Conservation (phyloP, 1,140 invertebrate species). For the Zaprionus capensis region DNA sequence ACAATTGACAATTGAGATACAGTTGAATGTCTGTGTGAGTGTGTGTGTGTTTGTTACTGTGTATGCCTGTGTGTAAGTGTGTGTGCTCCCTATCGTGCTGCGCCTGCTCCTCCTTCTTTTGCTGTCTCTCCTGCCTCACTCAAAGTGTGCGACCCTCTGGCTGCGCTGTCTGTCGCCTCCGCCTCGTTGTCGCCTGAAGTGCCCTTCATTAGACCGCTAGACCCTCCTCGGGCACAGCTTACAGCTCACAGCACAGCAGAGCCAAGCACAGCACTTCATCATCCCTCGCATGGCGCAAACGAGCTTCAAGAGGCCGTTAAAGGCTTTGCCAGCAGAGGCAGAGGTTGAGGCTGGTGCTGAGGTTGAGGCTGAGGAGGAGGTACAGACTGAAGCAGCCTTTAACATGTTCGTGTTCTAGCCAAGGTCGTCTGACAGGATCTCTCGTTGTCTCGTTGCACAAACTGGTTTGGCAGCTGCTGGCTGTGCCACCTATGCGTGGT, state of each 20-base stretch:
- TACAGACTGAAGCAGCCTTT: constrained; percentile 51
- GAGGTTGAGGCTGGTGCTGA: neutral
- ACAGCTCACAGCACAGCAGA: neutral
- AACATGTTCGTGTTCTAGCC: constrained; percentile 62
- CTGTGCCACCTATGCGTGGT: neutral
- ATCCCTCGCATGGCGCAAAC: constrained; percentile 17
- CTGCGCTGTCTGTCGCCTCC: constrained; percentile 22
- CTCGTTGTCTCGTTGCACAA: constrained; percentile 19
- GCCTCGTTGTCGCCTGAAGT: constrained; percentile 56
- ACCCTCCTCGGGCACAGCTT: neutral
- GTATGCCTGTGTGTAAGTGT: constrained; percentile 12
- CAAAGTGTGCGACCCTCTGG: neutral
- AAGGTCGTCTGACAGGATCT: constrained; percentile 75
- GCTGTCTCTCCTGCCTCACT: constrained; percentile 14
- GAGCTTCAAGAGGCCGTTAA: constrained; percentile 26
- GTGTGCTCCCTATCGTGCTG: constrained; percentile 27
- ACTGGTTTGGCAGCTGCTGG: constrained; percentile 54
- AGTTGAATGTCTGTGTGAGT: neutral
- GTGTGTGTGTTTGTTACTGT: constrained; percentile 29
- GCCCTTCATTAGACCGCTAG: constrained; percentile 73
- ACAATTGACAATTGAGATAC: constrained; percentile 15
- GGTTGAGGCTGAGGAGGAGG: neutral
- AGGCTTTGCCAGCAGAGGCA: neutral
- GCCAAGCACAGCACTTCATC: constrained; percentile 2
- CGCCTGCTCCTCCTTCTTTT: constrained; percentile 4